phyloP scores from a whole-genome alignment of 2,888 invertebrate species.

The Thecocarcelia acutangulata region DNA sequence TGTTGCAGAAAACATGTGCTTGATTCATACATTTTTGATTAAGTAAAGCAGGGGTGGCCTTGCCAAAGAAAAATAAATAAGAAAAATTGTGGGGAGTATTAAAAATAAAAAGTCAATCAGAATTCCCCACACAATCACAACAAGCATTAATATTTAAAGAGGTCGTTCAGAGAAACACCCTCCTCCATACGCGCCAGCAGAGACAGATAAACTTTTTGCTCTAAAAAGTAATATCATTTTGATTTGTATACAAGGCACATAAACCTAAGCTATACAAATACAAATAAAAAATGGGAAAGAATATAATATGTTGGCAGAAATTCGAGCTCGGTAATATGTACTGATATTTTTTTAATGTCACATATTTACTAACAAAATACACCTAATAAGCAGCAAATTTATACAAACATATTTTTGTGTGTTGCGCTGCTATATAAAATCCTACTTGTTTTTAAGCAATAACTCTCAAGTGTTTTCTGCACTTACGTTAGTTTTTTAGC shows the following conservation, averaged over 20 bases:
- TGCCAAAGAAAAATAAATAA: not conserved
- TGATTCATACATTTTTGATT: slow-evolving; percentile 59
- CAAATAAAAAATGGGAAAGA: slow-evolving; percentile 12
- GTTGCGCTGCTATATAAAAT: not conserved
- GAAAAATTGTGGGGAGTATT: slow-evolving; percentile 59
- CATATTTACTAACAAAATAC: slow-evolving; percentile 48
- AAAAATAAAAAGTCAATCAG: slow-evolving; percentile 78
- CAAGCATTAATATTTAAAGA: slow-evolving; percentile 80
- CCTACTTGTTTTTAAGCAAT: slow-evolving; percentile 21
- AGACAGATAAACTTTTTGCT: slow-evolving; percentile 6
- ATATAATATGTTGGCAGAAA: slow-evolving; percentile 2
- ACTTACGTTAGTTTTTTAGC: slow-evolving; percentile 15
- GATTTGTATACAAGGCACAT: slow-evolving; percentile 38
- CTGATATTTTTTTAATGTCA: slow-evolving; percentile 43
- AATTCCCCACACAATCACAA: slow-evolving; percentile 80
- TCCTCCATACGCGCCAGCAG: not conserved
- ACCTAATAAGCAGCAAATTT: slow-evolving; percentile 42
- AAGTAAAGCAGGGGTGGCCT: slow-evolving; percentile 33
- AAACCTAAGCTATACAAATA: not conserved
- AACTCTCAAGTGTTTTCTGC: slow-evolving; percentile 59
- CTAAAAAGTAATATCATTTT: slow-evolving; percentile 36
- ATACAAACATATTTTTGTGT: not conserved
- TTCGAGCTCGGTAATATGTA: slow-evolving; percentile 26
- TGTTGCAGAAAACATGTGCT: slow-evolving; percentile 39
- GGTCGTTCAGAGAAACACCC: slow-evolving; percentile 73